Conservation (phyloP, 2,797 vertebrate genomes). For the Sciurus carolinensis region DNA sequence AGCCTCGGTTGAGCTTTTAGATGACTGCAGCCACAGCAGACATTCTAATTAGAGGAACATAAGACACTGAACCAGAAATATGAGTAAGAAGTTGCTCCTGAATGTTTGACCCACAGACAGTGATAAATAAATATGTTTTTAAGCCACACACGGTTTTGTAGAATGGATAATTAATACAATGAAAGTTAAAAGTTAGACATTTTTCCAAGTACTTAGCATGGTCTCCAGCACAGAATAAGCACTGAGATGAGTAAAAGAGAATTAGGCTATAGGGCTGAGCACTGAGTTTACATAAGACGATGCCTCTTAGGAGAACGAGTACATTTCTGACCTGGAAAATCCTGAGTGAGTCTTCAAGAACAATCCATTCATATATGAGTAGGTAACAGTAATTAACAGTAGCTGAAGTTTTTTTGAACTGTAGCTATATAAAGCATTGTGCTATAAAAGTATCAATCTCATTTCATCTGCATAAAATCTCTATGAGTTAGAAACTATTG, state of each 20-base stretch:
- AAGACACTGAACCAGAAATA: not conserved
- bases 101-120: not conserved
- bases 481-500: not conserved
- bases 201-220: not conserved
- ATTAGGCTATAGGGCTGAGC: not conserved
- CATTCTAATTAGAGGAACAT: not conserved
- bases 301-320: not conserved
- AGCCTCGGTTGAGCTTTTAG: not conserved
- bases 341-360: not conserved
- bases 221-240: not conserved
- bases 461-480: conserved; percentile 11
- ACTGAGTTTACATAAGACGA: not conserved
- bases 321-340: not conserved
- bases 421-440: not conserved
- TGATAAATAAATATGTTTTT: not conserved
- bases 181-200: not conserved
- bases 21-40: not conserved
- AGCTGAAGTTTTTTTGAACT: not conserved
- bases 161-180: not conserved
- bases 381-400: not conserved
- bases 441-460: not conserved
- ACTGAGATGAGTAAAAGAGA: not conserved
- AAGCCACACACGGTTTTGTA: not conserved
- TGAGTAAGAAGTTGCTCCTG: not conserved
- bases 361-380: not conserved